A percentile compares a stretch with the other conserved stretches of the same genome.
Conservation (phyloP, 2,888 invertebrate species). For the Lysandra bellargus region DNA sequence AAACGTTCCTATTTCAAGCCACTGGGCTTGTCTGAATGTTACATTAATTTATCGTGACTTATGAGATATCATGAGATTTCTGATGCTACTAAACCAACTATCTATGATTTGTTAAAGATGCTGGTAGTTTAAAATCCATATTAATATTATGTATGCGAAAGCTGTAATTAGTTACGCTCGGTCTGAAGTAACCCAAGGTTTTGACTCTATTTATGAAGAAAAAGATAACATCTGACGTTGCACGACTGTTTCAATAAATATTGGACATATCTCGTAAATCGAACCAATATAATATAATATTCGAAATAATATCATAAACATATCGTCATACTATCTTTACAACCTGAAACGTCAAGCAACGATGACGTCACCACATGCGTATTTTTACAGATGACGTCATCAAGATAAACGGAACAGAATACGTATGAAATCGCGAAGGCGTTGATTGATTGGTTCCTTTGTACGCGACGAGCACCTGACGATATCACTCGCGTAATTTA, state of each 20-base stretch:
- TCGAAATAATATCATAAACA: too few relatives aligned
- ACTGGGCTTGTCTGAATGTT: background rate
- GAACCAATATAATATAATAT: too few relatives aligned
- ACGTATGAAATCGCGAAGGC: constrained; percentile 4
- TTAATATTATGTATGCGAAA: too few relatives aligned
- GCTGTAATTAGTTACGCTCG: too few relatives aligned
- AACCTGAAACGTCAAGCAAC: background rate
- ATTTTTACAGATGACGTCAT: background rate
- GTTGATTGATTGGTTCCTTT: constrained; percentile 10
- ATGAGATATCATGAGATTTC: background rate
- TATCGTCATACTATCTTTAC: background rate
- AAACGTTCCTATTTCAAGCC: too few relatives aligned
- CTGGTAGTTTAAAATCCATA: too few relatives aligned
- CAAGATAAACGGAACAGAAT: constrained; percentile 3
- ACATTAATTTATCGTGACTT: background rate
- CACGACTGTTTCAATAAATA: background rate
- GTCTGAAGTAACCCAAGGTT: too few relatives aligned
- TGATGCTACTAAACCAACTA: background rate
- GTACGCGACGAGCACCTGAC: constrained; percentile 15
- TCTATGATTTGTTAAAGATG: background rate
- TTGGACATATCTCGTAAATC: background rate
- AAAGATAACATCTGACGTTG: background rate
- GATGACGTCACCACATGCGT: background rate
- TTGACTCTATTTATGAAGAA: background rate
- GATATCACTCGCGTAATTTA: background rate